phyloP scores from a whole-genome alignment of 2,888 invertebrate species.

The Calliopum simillimum region DNA sequence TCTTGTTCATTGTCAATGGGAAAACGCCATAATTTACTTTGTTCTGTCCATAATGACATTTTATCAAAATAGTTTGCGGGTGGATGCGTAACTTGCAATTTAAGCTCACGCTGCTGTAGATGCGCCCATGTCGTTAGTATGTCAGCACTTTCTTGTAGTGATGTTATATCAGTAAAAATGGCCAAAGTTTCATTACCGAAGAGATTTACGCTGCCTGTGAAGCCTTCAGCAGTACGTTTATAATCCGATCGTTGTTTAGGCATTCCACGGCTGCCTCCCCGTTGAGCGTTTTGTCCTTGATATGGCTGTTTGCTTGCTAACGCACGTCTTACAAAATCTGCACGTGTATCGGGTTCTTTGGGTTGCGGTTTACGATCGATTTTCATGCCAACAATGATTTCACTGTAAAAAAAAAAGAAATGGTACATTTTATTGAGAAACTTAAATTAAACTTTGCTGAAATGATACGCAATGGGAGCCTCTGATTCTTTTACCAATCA shows the following conservation, averaged over 20 bases:
- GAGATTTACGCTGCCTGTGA: constrained; percentile 71
- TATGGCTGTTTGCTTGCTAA: constrained; percentile 49
- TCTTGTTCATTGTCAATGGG: constrained; percentile 98
- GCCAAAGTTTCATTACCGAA: constrained; percentile 74
- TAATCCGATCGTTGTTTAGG: constrained; percentile 14
- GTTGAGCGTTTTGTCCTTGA: neutral
- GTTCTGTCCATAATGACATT: constrained; percentile 92
- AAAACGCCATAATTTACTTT: constrained; percentile 96
- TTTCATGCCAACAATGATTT: constrained; percentile 82
- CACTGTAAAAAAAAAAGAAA: constrained; percentile 68
- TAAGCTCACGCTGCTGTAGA: constrained; percentile 76
- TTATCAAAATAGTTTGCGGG: constrained; percentile 93
- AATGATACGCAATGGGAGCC: too few relatives aligned
- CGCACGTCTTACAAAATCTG: constrained; percentile 67
- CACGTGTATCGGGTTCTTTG: constrained; percentile 52
- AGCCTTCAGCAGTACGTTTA: constrained; percentile 55
- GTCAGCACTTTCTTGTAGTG: constrained; percentile 52
- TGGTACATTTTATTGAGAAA: neutral
- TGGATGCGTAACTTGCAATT: constrained; percentile 76
- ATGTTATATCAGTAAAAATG: constrained; percentile 70
- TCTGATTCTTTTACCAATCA: too few relatives aligned
- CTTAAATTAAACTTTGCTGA: neutral
- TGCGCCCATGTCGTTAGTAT: constrained; percentile 76
- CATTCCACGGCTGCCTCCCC: constrained; percentile 13
- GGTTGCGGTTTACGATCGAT: constrained; percentile 71